phyloP scores from a whole-genome alignment of 2,113 vertebrate species.

The Murina feae region DNA sequence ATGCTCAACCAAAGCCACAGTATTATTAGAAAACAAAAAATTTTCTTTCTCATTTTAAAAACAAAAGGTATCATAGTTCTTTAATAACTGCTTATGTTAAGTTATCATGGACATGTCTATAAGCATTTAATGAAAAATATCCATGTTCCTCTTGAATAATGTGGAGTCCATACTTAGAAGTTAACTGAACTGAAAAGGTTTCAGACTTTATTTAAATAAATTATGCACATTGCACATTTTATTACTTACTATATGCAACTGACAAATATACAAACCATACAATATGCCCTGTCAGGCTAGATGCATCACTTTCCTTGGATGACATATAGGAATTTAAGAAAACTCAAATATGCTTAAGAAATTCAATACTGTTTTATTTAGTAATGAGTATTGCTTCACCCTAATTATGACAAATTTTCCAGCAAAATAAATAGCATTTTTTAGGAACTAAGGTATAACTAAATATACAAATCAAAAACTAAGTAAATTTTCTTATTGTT shows the following conservation, averaged over 20 bases:
- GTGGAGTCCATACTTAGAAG: background rate
- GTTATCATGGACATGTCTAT: background rate
- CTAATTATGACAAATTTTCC: background rate
- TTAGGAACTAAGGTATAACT: background rate
- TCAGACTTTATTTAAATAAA: slow-evolving; percentile 35
- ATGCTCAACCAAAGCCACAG: background rate
- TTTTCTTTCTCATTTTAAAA: slow-evolving; percentile 14
- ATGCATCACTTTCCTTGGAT: background rate
- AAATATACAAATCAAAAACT: background rate
- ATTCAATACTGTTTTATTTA: background rate
- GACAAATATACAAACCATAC: slow-evolving; percentile 13
- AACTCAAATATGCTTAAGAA: background rate
- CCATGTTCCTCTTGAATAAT: slow-evolving; percentile 26
- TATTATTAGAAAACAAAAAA: slow-evolving; percentile 12
- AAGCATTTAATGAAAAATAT: slow-evolving; percentile 43
- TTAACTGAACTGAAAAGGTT: background rate
- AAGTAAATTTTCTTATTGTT: background rate
- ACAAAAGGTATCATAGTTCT: background rate
- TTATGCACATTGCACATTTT: slow-evolving; percentile 26
- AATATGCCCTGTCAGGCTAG: background rate
- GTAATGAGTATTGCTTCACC: background rate
- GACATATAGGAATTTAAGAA: background rate
- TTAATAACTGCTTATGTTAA: slow-evolving; percentile 32
- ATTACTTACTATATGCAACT: slow-evolving; percentile 11
- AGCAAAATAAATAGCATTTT: slow-evolving; percentile 1